Percentiles rank a stretch among this genome's conserved stretches.
Conservation (phyloP, 1,140 invertebrate species). For the Apolygus lucorum region DNA sequence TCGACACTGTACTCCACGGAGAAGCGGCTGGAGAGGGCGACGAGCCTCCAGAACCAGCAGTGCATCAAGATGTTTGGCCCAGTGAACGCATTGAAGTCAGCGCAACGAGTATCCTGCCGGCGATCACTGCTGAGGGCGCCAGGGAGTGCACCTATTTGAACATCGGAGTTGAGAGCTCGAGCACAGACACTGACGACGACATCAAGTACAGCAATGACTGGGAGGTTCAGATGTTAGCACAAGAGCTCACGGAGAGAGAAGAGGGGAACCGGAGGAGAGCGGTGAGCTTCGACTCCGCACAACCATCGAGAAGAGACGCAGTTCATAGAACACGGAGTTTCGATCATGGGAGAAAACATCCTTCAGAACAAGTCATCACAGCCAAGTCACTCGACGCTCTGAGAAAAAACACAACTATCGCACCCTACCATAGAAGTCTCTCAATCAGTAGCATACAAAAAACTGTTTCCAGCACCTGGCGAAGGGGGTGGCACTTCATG, state of each 20-base stretch:
- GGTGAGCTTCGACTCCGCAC: constrained; percentile 3
- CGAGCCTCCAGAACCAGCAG: constrained; percentile 31
- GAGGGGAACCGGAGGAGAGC: not conserved
- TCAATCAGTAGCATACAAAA: constrained; percentile 1
- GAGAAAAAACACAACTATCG: not conserved
- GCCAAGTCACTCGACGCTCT: not conserved
- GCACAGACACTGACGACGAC: constrained; percentile 30
- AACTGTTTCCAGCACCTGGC: not conserved
- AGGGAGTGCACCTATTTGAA: constrained; percentile 41
- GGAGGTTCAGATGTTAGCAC: constrained; percentile 22
- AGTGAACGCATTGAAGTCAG: too few relatives aligned
- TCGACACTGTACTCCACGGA: constrained; percentile 47
- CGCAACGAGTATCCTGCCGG: too few relatives aligned
- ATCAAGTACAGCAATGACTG: constrained; percentile 11
- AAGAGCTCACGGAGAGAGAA: constrained; percentile 19
- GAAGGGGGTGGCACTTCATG: not conserved
- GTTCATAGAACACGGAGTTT: not conserved
- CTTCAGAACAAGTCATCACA: not conserved
- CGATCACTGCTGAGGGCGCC: too few relatives aligned
- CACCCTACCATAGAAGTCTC: not conserved
- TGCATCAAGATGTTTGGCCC: too few relatives aligned
- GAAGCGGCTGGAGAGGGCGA: constrained; percentile 35
- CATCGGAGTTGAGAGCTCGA: constrained; percentile 34
- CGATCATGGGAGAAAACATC: not conserved
- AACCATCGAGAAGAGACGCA: not conserved